phyloP scores from a whole-genome alignment of 2,888 invertebrate species.

The Alsophila aescularia region DNA sequence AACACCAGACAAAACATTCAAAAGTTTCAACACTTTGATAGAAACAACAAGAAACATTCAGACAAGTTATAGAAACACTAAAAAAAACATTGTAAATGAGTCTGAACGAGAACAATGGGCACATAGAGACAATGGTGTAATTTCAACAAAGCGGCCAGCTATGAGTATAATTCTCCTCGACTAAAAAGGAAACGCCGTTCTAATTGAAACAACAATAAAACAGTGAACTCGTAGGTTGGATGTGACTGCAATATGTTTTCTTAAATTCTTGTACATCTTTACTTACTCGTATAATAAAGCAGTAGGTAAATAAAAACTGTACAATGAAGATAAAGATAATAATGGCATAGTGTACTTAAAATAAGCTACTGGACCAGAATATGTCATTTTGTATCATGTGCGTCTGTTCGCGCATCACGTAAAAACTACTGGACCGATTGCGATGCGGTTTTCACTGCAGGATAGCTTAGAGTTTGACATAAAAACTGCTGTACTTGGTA shows the following conservation, averaged over 20 bases:
- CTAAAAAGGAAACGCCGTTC: conserved; percentile 49
- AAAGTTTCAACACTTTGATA: not conserved
- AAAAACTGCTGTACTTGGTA: no score
- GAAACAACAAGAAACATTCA: not conserved
- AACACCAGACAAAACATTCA: not conserved
- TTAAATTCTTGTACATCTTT: not conserved
- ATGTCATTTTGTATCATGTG: no score
- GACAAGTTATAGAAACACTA: conserved; percentile 10
- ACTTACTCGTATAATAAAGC: not conserved
- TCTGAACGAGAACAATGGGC: conserved; percentile 19
- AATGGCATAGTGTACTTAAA: no score
- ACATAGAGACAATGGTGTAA: conserved; percentile 25
- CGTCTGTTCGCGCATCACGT: no score
- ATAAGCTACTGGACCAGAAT: no score
- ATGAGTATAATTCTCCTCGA: conserved; percentile 30
- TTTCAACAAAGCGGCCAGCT: conserved; percentile 19
- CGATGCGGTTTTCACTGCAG: no score
- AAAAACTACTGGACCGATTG: no score
- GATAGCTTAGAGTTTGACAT: no score
- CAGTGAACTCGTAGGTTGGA: conserved; percentile 35
- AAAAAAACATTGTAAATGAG: conserved; percentile 16
- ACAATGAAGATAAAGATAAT: no score
- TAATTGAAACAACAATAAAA: conserved; percentile 49
- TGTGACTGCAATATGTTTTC: conserved; percentile 22
- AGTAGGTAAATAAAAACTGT: no score